Evolutionary conservation across 2,888 invertebrate genomes (phyloP), one percentile per base, ranked within the genome.

Genomic region (Crocallis elinguaria): DNA sequence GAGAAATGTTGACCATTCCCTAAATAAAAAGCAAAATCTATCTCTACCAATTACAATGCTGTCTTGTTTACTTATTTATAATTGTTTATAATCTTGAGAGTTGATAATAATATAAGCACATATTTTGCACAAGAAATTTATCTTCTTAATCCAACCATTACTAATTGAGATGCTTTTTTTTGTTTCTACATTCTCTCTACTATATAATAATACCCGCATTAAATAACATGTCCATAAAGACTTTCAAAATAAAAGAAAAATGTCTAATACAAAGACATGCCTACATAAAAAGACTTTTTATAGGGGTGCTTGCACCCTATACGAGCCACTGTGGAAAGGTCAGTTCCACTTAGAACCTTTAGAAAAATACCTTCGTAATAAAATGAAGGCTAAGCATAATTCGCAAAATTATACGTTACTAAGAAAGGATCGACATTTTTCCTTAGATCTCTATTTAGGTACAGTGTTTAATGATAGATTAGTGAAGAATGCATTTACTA

Each of bases 201-300:
- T 7, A 13, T 7, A 13, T 19, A 30, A 23, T 21, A 46, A 46
- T 37, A 14, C 14, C 5, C 11, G 21, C 38, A 32, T 48, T 12
- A 30, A 39, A 39, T 39, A 23, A 33, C 46, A 1, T 39, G 23
- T 12, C 39, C 30, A 32, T 45, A 13, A n/a, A 3, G 9, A n/a
- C 1, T n/a, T 13, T 9, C 23, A 17, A 50, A 25, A 17, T 32
- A 27, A 44, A 50, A 44, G 23, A 38, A 37, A n/a, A 41, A 45
- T 41, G 32, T 43, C 42, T 53, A 46, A 52, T 17, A 46, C 46
- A 38, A 35, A 21, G 32, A 41, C 39, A 42, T 36, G 25, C 9
- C 38, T 35, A 2, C 21, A 32, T 35, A 7, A 17, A 16, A 29
- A 0, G 8, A 29, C 12, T 39, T 49, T 30, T 43, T 37, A 5